Evolutionary conservation across 2,113 vertebrate species (phyloP).

Genomic region (Pogonocichla stellata): DNA sequence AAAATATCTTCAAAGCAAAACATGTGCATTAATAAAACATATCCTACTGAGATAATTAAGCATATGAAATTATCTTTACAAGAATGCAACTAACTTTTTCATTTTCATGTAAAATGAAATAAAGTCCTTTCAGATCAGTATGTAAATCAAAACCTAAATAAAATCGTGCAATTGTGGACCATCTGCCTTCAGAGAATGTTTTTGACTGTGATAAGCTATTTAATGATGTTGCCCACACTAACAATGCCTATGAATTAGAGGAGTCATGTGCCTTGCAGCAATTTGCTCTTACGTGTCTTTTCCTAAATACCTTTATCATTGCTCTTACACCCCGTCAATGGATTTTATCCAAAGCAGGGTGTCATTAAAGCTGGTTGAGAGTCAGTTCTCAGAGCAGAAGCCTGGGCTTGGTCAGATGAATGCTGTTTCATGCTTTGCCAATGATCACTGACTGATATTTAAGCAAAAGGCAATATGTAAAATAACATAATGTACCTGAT

Average conservation of each 20-base stretch:
- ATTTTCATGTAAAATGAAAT: neutral
- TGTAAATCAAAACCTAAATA: slow-evolving; percentile 27
- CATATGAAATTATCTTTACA: neutral
- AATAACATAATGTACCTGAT: neutral
- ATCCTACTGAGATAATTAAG: neutral
- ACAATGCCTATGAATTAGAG: neutral
- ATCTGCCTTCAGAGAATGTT: neutral
- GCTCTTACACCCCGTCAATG: neutral
- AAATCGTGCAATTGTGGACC: neutral
- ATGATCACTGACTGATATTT: neutral
- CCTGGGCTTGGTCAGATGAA: neutral
- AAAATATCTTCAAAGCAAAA: slow-evolving; percentile 7
- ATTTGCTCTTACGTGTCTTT: neutral
- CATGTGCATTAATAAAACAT: slow-evolving; percentile 5
- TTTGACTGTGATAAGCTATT: neutral
- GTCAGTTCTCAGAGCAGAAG: neutral
- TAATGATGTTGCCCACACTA: neutral
- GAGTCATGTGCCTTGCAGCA: neutral
- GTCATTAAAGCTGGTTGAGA: neutral
- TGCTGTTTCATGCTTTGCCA: neutral
- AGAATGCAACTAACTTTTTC: neutral
- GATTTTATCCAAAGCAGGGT: neutral
- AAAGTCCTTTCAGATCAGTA: neutral
- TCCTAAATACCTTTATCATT: neutral
- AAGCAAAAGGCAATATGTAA: neutral